Conservation (phyloP, 2,797 vertebrate species). For the Pteronotus mesoamericanus region DNA sequence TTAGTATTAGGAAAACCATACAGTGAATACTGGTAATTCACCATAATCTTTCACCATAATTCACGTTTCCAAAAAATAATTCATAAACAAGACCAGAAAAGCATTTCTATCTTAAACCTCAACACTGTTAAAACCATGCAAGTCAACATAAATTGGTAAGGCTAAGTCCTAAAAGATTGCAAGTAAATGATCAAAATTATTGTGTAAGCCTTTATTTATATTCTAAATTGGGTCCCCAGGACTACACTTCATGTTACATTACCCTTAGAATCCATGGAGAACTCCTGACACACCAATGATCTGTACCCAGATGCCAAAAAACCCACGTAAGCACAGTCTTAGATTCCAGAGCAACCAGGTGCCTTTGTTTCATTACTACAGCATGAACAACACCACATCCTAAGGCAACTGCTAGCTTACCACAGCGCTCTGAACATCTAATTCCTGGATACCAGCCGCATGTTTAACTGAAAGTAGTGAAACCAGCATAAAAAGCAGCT, state of each 20-base stretch:
- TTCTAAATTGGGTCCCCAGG: slow-evolving; percentile 11
- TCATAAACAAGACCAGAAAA: slow-evolving; percentile 37
- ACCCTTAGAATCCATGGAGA: slow-evolving; percentile 40
- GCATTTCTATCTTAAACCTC: slow-evolving; percentile 27
- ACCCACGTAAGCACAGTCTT: neutral
- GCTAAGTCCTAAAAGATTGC: neutral
- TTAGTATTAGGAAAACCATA: slow-evolving; percentile 21
- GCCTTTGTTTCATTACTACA: neutral
- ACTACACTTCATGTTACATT: slow-evolving; percentile 8
- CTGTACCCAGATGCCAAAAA: slow-evolving; percentile 21
- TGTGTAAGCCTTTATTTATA: slow-evolving; percentile 37
- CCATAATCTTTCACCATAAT: neutral
- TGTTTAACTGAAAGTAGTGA: neutral
- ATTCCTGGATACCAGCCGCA: neutral
- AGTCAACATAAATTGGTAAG: neutral
- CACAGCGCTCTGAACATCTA: neutral
- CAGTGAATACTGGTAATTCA: neutral
- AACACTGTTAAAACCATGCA: neutral
- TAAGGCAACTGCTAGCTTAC: slow-evolving; percentile 32
- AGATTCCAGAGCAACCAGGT: slow-evolving; percentile 47
- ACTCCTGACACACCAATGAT: slow-evolving; percentile 31
- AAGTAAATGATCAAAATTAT: slow-evolving; percentile 6
- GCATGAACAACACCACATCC: neutral
- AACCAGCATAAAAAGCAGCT: neutral
- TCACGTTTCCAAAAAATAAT: slow-evolving; percentile 32